These are phyloP conservation scores for Aphaenogaster rudis DNA, from an alignment of 1,140 invertebrate species.

Conservation along the genomic window DNA sequence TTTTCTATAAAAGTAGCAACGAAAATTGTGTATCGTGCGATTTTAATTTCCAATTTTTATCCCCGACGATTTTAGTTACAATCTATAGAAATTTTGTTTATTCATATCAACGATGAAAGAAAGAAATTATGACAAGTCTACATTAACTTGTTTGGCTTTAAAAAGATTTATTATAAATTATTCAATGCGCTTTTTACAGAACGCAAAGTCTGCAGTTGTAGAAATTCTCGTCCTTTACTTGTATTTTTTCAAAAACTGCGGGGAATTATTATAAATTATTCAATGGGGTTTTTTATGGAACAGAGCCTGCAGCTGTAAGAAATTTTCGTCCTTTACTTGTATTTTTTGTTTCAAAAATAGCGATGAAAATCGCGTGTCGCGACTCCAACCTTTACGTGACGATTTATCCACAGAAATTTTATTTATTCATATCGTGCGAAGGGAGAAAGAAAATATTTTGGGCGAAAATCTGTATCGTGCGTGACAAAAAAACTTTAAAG, in stretches of 20 bases:
- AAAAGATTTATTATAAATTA: conserved; percentile 13
- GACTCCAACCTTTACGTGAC: background rate
- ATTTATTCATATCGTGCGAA: background rate
- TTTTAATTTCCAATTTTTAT: background rate
- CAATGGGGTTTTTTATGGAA: background rate
- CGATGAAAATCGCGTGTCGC: background rate
- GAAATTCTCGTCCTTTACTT: background rate
- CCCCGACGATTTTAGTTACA: background rate
- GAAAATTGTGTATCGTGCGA: background rate
- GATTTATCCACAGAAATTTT: background rate
- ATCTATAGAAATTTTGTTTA: conserved; percentile 1
- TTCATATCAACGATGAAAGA: background rate
- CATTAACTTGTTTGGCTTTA: background rate
- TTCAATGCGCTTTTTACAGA: background rate
- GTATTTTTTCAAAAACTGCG: background rate
- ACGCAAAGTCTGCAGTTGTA: background rate
- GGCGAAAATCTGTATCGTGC: background rate
- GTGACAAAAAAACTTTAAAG: background rate
- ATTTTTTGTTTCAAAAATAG: background rate
- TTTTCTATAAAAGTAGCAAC: background rate
- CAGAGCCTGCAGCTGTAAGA: background rate
- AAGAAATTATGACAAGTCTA: background rate
- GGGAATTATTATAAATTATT: background rate
- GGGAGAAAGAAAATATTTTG: background rate
- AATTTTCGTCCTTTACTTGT: background rate